Evolutionary conservation across 2,113 vertebrate genomes (phyloP), one percentile per base, ranked within the genome.

Genomic region (Aptenodytes forsteri): DNA sequence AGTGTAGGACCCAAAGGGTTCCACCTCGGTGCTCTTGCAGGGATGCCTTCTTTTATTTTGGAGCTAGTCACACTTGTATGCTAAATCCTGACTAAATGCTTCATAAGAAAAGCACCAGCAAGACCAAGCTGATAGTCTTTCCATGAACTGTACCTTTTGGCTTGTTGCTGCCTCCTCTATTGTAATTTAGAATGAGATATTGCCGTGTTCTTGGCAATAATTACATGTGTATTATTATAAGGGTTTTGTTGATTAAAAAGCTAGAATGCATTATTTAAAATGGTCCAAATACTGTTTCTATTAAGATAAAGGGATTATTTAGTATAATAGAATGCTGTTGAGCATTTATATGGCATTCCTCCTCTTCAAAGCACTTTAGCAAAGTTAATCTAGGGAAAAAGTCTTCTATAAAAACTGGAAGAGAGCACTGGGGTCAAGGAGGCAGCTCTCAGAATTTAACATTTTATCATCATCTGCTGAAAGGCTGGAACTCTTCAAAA

Each of bases 231-330:
- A 79, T 84, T 69, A 65, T 79, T 91, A 46, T 52, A 79, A 87
- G 79, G 70, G 49, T 75, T 79, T 67, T 87, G 65, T 82, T 96
- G 80, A 87, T 91, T 89, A 85, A 93, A 94, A 91, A 83, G 59
- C 49, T 65, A 92, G 70, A 82, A 91, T 66, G 40, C 17, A 38
- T 87, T 80, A 79, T 94, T 96, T 96, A 21, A 94, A 93, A 78
- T n/a, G 62, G 54, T 87, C 46, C 34, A 89, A 81, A 92, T 89
- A 95, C 34, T 79, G 27, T 66, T 97, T 93, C 78, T 83, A 91
- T 84, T 94, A 64, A 87, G 73, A 89, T 91, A 82, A 93, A 92
- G 65, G 71, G 69, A 80, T 93, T 92, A 84, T 96, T 96, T 89
- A 82, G 44, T 62, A 29, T 58, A 79, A 76, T 44, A 90, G 54